phyloP scores from a whole-genome alignment of 2,888 invertebrate genomes.

The Frankliniella intonsa region DNA sequence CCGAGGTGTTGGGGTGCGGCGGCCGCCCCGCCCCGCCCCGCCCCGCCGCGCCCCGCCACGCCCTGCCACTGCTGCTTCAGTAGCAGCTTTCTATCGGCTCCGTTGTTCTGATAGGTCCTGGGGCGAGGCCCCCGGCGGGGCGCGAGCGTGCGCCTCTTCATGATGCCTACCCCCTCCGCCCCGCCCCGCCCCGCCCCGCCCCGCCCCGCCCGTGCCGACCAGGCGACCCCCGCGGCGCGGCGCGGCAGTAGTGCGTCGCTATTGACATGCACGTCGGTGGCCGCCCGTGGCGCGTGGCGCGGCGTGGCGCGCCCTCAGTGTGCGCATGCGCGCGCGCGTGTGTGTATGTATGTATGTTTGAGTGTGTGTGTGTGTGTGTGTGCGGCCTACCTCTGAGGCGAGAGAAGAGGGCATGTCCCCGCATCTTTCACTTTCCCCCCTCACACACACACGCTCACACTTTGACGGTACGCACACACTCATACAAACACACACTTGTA shows the following conservation, averaged over 20 bases:
- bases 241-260: background rate
- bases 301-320: background rate
- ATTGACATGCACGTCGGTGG: background rate
- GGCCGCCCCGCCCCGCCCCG: background rate
- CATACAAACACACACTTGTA: background rate
- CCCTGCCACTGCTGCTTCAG: background rate
- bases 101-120: background rate
- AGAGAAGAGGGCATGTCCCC: background rate
- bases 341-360: too few species aligned
- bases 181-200: too few species aligned
- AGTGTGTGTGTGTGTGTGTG: too few species aligned
- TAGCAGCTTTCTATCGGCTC: background rate
- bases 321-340: too few species aligned
- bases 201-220: too few species aligned
- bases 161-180: too few species aligned
- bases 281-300: background rate
- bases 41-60: background rate
- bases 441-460: background rate
- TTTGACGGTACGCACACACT: background rate
- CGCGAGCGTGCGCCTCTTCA: too few species aligned
- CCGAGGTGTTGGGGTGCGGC: too few species aligned
- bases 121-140: too few species aligned
- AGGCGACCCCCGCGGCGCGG: too few species aligned
- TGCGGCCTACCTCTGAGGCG: conserved; percentile 6
- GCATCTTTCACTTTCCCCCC: background rate